A percentile compares a stretch with the other conserved stretches of the same genome.
Conservation (phyloP, 2,888 invertebrate species). For the Noctua pronuba region DNA sequence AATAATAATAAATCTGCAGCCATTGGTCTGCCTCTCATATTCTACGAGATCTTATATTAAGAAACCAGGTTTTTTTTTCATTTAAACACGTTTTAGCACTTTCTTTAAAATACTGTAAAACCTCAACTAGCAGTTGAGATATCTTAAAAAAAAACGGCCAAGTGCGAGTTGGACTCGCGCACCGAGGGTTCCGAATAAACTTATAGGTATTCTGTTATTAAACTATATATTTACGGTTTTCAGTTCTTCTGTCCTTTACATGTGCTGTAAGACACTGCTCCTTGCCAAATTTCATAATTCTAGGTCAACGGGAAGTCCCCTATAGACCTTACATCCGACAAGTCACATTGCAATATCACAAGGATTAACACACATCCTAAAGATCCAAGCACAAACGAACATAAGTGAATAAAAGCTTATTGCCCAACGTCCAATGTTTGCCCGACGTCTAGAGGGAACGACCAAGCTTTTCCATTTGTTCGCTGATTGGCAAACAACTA, state of each 20-base stretch:
- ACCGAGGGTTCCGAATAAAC: too few relatives aligned
- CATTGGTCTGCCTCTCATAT: neutral
- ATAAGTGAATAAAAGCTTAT: neutral
- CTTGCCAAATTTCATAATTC: too few relatives aligned
- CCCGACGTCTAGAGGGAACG: conserved; percentile 3
- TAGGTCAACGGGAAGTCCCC: too few relatives aligned
- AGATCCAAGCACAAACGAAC: neutral
- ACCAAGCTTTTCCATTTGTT: conserved; percentile 16
- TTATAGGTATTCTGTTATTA: too few relatives aligned
- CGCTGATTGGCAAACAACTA: conserved; percentile 41
- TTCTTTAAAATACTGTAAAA: neutral
- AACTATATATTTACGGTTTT: too few relatives aligned
- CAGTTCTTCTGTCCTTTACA: too few relatives aligned
- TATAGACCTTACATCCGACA: neutral
- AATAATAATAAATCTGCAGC: neutral
- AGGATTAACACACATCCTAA: neutral
- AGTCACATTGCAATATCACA: neutral
- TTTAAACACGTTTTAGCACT: too few relatives aligned
- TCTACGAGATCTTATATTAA: neutral
- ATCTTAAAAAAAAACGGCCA: neutral
- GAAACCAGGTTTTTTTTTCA: neutral
- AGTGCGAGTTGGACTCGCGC: too few relatives aligned
- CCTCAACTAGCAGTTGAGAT: neutral
- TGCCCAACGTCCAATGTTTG: conserved; percentile 1
- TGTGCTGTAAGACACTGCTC: too few relatives aligned